Conservation (phyloP, 2,797 vertebrate genomes). For the Chelonia mydas region DNA sequence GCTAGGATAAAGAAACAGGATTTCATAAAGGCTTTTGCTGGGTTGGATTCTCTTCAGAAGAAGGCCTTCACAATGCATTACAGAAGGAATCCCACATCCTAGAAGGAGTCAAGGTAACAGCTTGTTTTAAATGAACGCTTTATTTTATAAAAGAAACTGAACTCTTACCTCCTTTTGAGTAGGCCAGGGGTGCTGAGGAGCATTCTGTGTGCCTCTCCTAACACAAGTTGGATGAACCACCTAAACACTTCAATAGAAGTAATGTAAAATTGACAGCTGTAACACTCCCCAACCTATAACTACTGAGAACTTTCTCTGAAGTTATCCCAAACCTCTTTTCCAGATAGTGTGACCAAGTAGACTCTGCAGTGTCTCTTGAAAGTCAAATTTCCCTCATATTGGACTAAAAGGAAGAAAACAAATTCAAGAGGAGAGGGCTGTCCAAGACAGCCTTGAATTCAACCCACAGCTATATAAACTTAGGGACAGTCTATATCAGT, state of each 20-base stretch:
- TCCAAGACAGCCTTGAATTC: not conserved
- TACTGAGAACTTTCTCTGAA: not conserved
- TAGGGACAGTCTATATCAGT: not conserved
- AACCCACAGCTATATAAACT: not conserved
- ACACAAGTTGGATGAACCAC: not conserved
- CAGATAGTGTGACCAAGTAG: not conserved
- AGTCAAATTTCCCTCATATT: not conserved
- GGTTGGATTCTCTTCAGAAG: conserved; percentile 84
- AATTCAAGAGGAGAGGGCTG: not conserved
- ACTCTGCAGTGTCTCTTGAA: not conserved
- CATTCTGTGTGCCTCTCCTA: not conserved
- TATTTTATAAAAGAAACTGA: not conserved
- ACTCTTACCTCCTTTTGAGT: not conserved
- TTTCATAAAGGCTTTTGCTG: conserved; percentile 91
- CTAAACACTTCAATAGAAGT: not conserved
- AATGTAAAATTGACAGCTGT: not conserved
- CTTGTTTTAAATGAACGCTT: not conserved
- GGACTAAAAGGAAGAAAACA: not conserved
- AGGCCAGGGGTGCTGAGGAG: not conserved
- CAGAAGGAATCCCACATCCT: conserved; percentile 89
- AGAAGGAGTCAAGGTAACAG: conserved; percentile 88
- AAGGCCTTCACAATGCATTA: conserved; percentile 85
- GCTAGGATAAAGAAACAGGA: conserved; percentile 90
- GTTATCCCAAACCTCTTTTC: not conserved
- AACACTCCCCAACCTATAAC: not conserved